Evolutionary conservation across 2,113 vertebrate genomes (phyloP).

Genomic region (Athene noctua): DNA sequence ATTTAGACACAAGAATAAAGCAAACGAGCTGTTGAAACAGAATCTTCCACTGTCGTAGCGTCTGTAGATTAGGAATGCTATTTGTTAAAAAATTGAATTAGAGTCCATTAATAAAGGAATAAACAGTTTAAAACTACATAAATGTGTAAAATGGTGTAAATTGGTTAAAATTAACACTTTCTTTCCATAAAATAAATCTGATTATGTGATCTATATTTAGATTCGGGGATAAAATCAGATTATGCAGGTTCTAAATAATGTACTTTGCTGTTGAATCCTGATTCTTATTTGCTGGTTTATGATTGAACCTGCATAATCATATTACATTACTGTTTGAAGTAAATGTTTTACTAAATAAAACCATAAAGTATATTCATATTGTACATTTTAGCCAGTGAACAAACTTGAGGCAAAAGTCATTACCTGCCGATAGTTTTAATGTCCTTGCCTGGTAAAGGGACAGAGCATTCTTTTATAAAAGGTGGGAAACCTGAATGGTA

Average conservation of each 20-base stretch:
- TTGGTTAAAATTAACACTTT: background rate
- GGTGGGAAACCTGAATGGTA: background rate
- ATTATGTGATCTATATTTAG: background rate
- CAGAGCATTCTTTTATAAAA: background rate
- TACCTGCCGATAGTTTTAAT: background rate
- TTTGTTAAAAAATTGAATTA: background rate
- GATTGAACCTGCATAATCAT: background rate
- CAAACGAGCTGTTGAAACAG: background rate
- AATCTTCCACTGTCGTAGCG: background rate
- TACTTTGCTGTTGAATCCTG: background rate
- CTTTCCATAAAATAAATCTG: background rate
- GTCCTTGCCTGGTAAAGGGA: background rate
- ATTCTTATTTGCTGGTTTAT: background rate
- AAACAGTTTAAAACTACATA: background rate
- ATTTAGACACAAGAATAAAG: background rate
- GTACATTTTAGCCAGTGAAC: background rate
- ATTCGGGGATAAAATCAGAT: background rate
- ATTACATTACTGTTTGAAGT: background rate
- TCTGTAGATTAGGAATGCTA: background rate
- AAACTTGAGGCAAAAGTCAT: background rate
- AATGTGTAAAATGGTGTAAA: background rate
- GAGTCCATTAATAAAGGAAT: background rate
- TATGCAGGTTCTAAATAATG: background rate
- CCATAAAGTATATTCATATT: background rate
- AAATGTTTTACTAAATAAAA: background rate